Base-by-base conservation (phyloP, 1,140 invertebrate genomes). In the Bombus ignitus region DNA sequence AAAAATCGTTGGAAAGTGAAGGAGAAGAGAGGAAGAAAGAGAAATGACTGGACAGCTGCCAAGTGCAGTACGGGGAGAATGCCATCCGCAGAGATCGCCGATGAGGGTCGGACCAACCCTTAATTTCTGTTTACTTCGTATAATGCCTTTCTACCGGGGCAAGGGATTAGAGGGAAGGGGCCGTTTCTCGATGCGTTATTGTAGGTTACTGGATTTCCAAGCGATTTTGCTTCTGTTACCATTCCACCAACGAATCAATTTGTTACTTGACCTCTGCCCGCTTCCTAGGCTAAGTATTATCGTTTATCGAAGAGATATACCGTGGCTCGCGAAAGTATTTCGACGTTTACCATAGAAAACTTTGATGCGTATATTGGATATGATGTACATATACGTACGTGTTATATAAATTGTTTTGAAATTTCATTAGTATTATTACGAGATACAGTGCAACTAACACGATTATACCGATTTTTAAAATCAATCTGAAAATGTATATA, bases 41-140 rank as follows among this genome's bases (percentile, higher is more conserved):
- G 81, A 91, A 80, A 88, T 79, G 70, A 70, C 66, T 81, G 87
- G 87, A 83, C 77, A 66, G 73, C 70, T 88, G 88, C 88, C 88
- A 89, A 89, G 76, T 80, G 87, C 84, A 89, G 62, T 32, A 59
- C 37, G 78, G 83, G 70, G 59, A 78, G 65, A 72, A 85, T 76
- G 88, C 80, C 86, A 89, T 85, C 68, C 47, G 88, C 88, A 89
- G 87, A 82, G 66, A 80, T 65, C 78, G 86, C 44, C 74, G 81
- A 85, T 74, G 80, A 82, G 81, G 81, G 85, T 65, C 42, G 28
- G 81, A 76, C 32, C 75, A 37, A 57, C 73, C 77, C 83, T 88
- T 89, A 78, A 83, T 88, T 86, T 86, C 81, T 88, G 79, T 83
- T 87, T 84, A 89, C 75, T 78, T 79, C 75, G 37, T 59, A 53